These are phyloP conservation scores for Spodoptera littoralis DNA, from an alignment of 2,888 invertebrate genomes.

Conservation along the genomic window DNA sequence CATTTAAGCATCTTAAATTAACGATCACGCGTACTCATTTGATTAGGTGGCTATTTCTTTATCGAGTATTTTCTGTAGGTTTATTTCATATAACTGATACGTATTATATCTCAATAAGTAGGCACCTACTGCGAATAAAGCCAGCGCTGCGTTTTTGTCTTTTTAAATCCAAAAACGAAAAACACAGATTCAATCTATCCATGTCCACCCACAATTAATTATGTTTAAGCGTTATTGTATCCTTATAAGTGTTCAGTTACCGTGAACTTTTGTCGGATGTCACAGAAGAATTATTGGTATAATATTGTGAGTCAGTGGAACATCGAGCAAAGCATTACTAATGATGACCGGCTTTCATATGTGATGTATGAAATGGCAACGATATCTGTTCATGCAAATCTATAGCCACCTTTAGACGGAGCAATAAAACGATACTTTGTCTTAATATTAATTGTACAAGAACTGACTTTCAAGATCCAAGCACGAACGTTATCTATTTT, in stretches of 20 bases:
- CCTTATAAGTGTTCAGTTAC: conserved; percentile 28
- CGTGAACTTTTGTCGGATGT: conserved; percentile 41
- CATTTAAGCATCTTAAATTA: background rate
- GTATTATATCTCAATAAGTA: background rate
- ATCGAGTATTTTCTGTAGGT: too few species aligned
- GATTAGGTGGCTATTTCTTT: too few species aligned
- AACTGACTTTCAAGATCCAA: conserved; percentile 4
- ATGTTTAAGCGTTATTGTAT: conserved; percentile 36
- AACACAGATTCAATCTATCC: conserved; percentile 38
- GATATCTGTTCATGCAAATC: conserved; percentile 40
- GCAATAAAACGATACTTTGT: conserved; percentile 44
- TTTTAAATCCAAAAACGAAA: conserved; percentile 24
- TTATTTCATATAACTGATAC: background rate
- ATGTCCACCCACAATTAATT: conserved; percentile 47
- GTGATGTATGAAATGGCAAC: conserved; percentile 43
- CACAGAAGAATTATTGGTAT: conserved; percentile 43
- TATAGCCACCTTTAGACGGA: conserved; percentile 31
- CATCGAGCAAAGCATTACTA: conserved; percentile 38
- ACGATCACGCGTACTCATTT: too few species aligned
- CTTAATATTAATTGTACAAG: conserved; percentile 13
- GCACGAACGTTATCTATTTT: background rate
- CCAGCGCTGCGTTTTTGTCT: background rate
- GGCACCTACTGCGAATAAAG: background rate
- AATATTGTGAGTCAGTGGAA: conserved; percentile 37
- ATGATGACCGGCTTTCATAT: conserved; percentile 37